phyloP scores from a whole-genome alignment of 2,888 invertebrate species.

The Eupeodes luniger region DNA sequence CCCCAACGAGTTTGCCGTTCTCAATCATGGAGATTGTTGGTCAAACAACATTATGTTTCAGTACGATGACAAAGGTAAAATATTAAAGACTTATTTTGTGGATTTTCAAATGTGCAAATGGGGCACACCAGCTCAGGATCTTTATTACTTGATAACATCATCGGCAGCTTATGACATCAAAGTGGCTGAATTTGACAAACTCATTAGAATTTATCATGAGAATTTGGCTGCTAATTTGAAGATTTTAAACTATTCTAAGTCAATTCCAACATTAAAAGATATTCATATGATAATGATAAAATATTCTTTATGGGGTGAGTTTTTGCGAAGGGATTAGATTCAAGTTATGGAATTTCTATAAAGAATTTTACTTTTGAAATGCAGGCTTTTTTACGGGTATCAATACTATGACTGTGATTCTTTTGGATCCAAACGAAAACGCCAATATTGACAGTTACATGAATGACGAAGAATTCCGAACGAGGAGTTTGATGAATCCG shows the following conservation, averaged over 20 bases:
- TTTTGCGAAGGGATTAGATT: not conserved
- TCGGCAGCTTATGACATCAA: slow-evolving; percentile 80
- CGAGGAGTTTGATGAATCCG: slow-evolving; percentile 72
- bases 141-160: slow-evolving; percentile 81
- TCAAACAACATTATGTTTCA: slow-evolving; percentile 81
- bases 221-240: slow-evolving; percentile 78
- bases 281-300: slow-evolving; percentile 80
- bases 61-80: slow-evolving; percentile 78
- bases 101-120: slow-evolving; percentile 80
- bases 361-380: slow-evolving; percentile 2
- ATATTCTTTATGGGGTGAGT: slow-evolving; percentile 79
- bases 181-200: slow-evolving; percentile 80
- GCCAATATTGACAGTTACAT: slow-evolving; percentile 78
- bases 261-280: slow-evolving; percentile 79
- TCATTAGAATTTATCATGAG: slow-evolving; percentile 81
- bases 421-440: slow-evolving; percentile 80
- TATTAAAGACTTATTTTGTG: slow-evolving; percentile 80
- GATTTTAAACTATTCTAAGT: slow-evolving; percentile 78
- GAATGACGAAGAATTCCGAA: slow-evolving; percentile 75
- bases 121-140: slow-evolving; percentile 79
- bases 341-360: not conserved
- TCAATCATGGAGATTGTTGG: slow-evolving; percentile 82
- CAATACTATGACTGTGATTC: slow-evolving; percentile 78
- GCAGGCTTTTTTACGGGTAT: slow-evolving; percentile 79
- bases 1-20: slow-evolving; percentile 77